Evolutionary conservation across 2,888 invertebrate genomes (phyloP).

Genomic region (Dichetophora obliterata): DNA sequence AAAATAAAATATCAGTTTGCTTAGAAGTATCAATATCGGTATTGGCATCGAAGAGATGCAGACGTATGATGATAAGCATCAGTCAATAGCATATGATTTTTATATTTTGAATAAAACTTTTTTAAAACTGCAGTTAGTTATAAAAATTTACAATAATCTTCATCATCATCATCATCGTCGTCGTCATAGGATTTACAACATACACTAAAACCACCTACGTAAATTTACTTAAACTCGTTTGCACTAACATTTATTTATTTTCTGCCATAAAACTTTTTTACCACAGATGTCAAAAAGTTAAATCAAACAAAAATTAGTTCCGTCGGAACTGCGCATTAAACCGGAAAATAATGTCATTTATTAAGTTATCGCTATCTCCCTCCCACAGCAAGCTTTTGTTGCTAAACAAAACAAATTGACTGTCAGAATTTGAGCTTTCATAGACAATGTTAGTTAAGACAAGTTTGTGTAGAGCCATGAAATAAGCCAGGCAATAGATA

Average conservation of each 20-base stretch:
- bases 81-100: background rate
- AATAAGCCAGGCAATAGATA: background rate
- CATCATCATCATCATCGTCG: too few species aligned
- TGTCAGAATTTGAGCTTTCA: conserved; percentile 47
- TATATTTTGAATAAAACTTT: background rate
- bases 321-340: conserved; percentile 41
- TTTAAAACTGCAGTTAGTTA: background rate
- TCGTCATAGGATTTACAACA: background rate
- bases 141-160: background rate
- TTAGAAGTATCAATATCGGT: background rate
- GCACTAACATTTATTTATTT: background rate
- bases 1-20: background rate
- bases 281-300: background rate
- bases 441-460: conserved; percentile 2
- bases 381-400: conserved; percentile 1
- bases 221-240: background rate
- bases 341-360: conserved; percentile 38
- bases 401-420: conserved; percentile 46
- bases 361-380: conserved; percentile 21
- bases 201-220: background rate
- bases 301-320: conserved; percentile 31
- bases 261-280: background rate
- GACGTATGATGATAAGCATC: background rate
- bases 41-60: background rate
- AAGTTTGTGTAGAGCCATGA: background rate